Percentiles rank a stretch among this genome's conserved stretches.
Evolutionary conservation across 2,888 invertebrate genomes (phyloP).

Genomic region (Acronicta alni): DNA sequence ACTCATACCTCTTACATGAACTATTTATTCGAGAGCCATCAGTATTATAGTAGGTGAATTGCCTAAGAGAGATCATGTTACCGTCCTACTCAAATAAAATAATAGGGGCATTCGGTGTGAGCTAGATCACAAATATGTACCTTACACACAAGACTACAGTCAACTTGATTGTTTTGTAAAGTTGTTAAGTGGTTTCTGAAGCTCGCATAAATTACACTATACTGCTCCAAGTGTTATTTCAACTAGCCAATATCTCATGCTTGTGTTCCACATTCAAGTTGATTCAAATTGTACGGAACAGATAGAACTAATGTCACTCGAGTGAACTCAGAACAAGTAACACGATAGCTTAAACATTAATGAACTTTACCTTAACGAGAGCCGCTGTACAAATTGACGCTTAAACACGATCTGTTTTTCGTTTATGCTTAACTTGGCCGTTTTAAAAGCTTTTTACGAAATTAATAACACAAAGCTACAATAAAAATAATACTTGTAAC

Average conservation of each 20-base stretch:
- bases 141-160: not conserved
- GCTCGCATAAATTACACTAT: constrained; percentile 2
- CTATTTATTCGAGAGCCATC: too few species aligned
- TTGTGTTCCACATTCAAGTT: not conserved
- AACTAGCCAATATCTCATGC: not conserved
- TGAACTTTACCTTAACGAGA: not conserved
- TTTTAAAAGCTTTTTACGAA: too few species aligned
- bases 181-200: constrained; percentile 4
- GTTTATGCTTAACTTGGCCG: too few species aligned
- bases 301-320: too few species aligned
- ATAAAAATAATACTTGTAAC: too few species aligned
- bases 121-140: not conserved
- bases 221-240: not conserved
- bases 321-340: too few species aligned
- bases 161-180: not conserved
- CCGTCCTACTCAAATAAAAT: not conserved
- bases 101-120: not conserved
- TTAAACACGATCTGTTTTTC: too few species aligned
- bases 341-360: not conserved
- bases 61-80: too few species aligned
- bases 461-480: too few species aligned
- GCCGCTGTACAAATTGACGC: not conserved
- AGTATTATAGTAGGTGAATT: too few species aligned
- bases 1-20: too few species aligned
- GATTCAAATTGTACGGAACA: too few species aligned